phyloP scores from a whole-genome alignment of 2,797 vertebrate species.

The Sebastes hopkinsi region DNA sequence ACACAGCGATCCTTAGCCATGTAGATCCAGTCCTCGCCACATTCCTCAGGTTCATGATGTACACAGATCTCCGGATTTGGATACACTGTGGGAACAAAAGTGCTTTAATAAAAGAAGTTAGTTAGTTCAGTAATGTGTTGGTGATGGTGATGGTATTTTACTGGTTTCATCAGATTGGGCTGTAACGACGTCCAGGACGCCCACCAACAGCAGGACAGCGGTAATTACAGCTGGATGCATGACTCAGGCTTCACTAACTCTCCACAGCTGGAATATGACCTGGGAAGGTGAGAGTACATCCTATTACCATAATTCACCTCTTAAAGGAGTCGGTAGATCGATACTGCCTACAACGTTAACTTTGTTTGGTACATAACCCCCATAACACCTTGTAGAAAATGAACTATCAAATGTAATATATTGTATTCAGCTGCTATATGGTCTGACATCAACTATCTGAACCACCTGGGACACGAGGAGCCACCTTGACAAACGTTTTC shows the following conservation, averaged over 20 bases:
- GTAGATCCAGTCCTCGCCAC: background rate
- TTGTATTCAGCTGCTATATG: no score
- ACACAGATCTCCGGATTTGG: accelerated
- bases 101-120: background rate
- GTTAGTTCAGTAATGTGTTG: background rate
- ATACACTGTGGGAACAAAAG: background rate
- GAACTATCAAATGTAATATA: no score
- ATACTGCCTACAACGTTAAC: no score
- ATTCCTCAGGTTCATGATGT: background rate
- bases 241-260: background rate
- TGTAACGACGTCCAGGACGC: background rate
- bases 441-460: no score
- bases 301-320: no score
- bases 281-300: background rate
- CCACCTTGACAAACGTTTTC: no score
- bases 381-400: no score
- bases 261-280: background rate
- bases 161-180: no score
- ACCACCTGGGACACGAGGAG: no score
- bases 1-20: accelerated
- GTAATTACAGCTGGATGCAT: background rate
- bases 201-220: background rate
- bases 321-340: no score
- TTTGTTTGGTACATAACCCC: no score
- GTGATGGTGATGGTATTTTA: background rate